Evolutionary conservation across 2,113 vertebrate genomes (phyloP), one percentile per base, ranked within the genome.

Genomic region (Gambusia holbrooki): DNA sequence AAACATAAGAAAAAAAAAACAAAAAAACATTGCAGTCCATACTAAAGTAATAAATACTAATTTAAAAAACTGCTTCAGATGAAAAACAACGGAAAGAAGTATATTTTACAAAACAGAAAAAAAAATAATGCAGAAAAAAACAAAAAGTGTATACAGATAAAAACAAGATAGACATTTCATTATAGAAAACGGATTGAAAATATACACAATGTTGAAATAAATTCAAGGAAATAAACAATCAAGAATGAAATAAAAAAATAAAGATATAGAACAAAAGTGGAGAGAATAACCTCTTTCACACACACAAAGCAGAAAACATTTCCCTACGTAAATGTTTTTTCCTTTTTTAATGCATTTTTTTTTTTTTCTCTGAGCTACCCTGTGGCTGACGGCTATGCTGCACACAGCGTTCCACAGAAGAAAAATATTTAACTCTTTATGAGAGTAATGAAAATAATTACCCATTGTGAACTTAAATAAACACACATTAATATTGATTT

Each of bases 401-500:
- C 68, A 78, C 28, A 48, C 45, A 17, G 70, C 45, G 27, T n/a
- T 61, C 67, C 69, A 54, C 42, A 17, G 17, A 5, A 40, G 62
- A 76, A 66, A 40, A 62, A 74, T 37, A 69, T 48, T 33, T 27
- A 80, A 75, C 70, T 79, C 74, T 73, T 15, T 19, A 64, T 82
- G 30, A 73, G 63, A 63, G 61, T 85, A 73, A 86, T 71, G 69
- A 1, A 0, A 48, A 74, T 74, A 68, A 12, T 62, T n/a, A 61
- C 66, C 68, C 71, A 67, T 66, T 30, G 29, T 42, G 68, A 29
- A 17, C 5, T 66, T 68, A 82, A 86, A 90, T 80, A 79, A 80
- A 89, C 29, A 77, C 22, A 54, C 71, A 71, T 81, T 82, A 80
- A 61, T 74, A 89, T 81, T 82, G 62, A 91, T 85, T 90, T 82